phyloP scores from a whole-genome alignment of 2,113 vertebrate genomes.

The Cromileptes altivelis region DNA sequence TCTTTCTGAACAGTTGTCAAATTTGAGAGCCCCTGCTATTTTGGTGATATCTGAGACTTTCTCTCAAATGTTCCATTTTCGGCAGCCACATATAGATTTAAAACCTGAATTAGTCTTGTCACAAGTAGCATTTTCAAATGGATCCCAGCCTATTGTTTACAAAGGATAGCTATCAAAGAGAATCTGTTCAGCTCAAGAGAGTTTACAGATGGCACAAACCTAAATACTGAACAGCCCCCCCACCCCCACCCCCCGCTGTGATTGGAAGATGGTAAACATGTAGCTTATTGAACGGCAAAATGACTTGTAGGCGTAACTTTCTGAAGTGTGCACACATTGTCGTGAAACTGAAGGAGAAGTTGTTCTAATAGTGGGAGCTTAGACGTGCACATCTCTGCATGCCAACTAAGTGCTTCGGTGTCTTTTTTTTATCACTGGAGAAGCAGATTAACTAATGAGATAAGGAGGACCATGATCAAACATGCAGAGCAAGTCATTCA shows the following conservation, averaged over 20 bases:
- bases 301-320: slow-evolving; percentile 62
- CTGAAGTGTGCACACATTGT: slow-evolving; percentile 49
- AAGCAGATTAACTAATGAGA: slow-evolving; percentile 30
- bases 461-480: slow-evolving; percentile 36
- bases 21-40: background rate
- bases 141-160: slow-evolving; percentile 55
- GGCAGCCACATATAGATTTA: slow-evolving; percentile 5
- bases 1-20: background rate
- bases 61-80: background rate
- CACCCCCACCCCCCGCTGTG: slow-evolving; percentile 30
- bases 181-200: slow-evolving; percentile 38
- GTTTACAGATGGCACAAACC: slow-evolving; percentile 64
- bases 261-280: slow-evolving; percentile 57
- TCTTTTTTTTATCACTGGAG: background rate
- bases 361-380: slow-evolving; percentile 6
- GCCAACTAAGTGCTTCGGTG: slow-evolving; percentile 9
- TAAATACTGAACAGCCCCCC: slow-evolving; percentile 36
- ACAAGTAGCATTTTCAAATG: slow-evolving; percentile 30
- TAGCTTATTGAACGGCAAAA: slow-evolving; percentile 27
- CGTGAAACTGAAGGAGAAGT: slow-evolving; percentile 17
- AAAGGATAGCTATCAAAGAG: slow-evolving; percentile 63
- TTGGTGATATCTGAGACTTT: slow-evolving; percentile 2
- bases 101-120: slow-evolving; percentile 10
- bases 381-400: slow-evolving; percentile 11
- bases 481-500: slow-evolving; percentile 4